Evolutionary conservation across 2,797 vertebrate genomes (phyloP), one percentile per base, ranked within the genome.

Genomic region (Platyrinchus mystaceus): DNA sequence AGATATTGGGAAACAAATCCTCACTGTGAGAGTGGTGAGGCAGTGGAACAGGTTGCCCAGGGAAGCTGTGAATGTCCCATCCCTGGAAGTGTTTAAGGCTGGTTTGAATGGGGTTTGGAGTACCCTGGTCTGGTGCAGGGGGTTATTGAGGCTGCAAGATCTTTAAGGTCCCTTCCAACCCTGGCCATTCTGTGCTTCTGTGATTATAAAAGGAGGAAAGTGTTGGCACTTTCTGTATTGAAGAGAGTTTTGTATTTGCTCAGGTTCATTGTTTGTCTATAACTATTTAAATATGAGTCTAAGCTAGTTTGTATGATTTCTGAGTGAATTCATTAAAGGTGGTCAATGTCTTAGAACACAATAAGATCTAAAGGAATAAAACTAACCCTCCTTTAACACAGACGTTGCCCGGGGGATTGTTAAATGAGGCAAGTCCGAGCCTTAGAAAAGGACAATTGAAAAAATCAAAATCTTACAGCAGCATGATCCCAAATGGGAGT

Each of bases 11-110:
- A 17, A 73, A 64, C 76, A 37, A 27, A 6, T 39, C 24, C 9
- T 73, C 46, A 22, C 24, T 46, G 14, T 52, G 28, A 0, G 0
- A 23, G 10, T 37, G 13, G 5, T 37, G 37, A 50, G 39, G 9
- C 28, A 21, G 23, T 10, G 37, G 13, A 80, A 39, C 10, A 39
- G 7, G 13, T 46, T 66, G n/a, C 39, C 20, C 10, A 39, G n/a
- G 27, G 22, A 44, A 32, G 3, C 0, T 67, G 24, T 34, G 17
- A 19, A 46, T 52, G 53, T 15, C 13, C 7, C 17, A 49, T 22
- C 49, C 12, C 19, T 70, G 30, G 22, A 55, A 41, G 3, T 55
- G 34, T 32, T 78, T 22, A 32, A 32, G 26, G 4, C 7, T 6
- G 18, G 10, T 2, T 13, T 41, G 18, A 47, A 9, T 55, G 26